Percentiles rank a stretch among this genome's conserved stretches.
Conservation (phyloP, 2,888 invertebrate genomes). For the Mantis religiosa region DNA sequence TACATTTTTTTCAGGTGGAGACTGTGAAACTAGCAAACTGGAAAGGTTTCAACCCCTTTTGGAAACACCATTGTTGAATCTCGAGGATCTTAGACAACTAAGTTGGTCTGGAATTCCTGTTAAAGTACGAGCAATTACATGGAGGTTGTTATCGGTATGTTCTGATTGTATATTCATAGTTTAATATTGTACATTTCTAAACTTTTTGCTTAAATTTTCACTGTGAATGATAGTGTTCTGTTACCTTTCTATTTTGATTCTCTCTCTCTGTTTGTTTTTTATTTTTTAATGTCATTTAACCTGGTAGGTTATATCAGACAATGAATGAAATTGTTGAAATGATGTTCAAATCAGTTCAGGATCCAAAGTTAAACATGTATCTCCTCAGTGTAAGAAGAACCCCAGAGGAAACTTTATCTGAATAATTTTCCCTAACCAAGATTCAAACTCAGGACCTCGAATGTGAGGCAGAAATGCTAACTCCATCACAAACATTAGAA, state of each 20-base stretch:
- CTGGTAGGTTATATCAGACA: too few relatives aligned
- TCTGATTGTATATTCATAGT: background rate
- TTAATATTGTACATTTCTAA: background rate
- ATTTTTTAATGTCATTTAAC: too few relatives aligned
- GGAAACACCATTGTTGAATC: conserved; percentile 70
- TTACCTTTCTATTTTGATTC: background rate
- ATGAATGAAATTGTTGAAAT: too few relatives aligned
- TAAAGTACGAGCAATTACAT: conserved; percentile 67
- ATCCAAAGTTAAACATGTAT: too few relatives aligned
- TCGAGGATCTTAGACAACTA: conserved; percentile 81
- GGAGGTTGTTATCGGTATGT: conserved; percentile 61
- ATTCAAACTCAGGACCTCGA: too few relatives aligned
- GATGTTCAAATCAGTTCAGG: too few relatives aligned
- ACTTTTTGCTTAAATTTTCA: background rate
- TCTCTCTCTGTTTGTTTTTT: too few relatives aligned
- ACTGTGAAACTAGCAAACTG: conserved; percentile 61
- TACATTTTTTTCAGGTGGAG: conserved; percentile 36
- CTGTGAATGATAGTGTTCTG: background rate
- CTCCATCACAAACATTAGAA: too few relatives aligned
- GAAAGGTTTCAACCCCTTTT: conserved; percentile 80
- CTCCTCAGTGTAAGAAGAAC: too few relatives aligned
- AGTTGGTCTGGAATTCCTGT: conserved; percentile 97
- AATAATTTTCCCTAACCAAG: too few relatives aligned
- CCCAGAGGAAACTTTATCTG: too few relatives aligned
- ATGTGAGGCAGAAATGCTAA: too few relatives aligned